Conservation (phyloP, 2,888 invertebrate genomes). For the Temnothorax rugatulus region DNA sequence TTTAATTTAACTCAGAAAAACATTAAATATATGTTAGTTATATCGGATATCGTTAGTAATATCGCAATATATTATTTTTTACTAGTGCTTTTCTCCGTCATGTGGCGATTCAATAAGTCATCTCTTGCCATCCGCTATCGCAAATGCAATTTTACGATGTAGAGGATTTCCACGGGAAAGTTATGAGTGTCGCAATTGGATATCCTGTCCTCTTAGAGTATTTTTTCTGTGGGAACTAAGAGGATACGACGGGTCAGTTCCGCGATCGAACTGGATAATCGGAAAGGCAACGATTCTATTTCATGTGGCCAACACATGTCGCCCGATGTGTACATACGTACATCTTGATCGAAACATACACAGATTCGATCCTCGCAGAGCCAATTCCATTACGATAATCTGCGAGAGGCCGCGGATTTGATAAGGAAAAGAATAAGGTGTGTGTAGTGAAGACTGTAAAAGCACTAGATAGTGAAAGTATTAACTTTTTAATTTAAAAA, state of each 20-base stretch:
- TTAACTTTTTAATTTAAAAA: neutral
- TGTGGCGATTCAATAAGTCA: constrained; percentile 30
- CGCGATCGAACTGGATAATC: constrained; percentile 41
- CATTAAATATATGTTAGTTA: neutral
- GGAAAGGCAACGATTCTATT: constrained; percentile 61
- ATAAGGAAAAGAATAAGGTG: constrained; percentile 55
- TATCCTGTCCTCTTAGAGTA: constrained; percentile 27
- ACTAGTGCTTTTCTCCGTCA: neutral
- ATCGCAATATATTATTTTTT: constrained; percentile 23
- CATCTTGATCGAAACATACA: constrained; percentile 39
- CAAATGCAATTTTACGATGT: constrained; percentile 47
- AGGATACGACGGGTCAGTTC: constrained; percentile 48
- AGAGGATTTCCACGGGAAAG: constrained; percentile 28
- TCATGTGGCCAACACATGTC: constrained; percentile 18
- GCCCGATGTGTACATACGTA: constrained; percentile 33
- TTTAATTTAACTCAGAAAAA: neutral
- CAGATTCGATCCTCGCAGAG: constrained; percentile 44
- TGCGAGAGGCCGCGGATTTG: constrained; percentile 54
- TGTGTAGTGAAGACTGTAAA: neutral
- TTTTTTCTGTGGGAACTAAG: constrained; percentile 47
- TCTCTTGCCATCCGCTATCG: neutral
- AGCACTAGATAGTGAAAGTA: neutral
- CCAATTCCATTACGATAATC: constrained; percentile 68
- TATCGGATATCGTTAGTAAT: neutral
- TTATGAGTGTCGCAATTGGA: constrained; percentile 42